Evolutionary conservation across 1,140 invertebrate species (phyloP).

Genomic region (Arctopsyche grandis): DNA sequence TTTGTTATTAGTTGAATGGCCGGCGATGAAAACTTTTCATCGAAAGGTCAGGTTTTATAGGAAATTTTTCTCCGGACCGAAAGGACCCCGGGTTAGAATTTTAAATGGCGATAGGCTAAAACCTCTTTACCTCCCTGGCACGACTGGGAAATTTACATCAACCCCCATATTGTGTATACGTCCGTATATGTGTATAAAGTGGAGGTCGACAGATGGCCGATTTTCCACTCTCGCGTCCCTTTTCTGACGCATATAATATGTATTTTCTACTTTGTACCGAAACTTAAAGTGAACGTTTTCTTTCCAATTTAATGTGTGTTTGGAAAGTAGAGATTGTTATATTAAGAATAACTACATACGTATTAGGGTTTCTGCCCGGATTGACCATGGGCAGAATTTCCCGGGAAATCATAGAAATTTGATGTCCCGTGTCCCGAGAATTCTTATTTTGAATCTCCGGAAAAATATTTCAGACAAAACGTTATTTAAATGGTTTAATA

Average conservation of each 20-base stretch:
- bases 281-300: background rate
- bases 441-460: no score
- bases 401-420: no score
- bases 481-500: no score
- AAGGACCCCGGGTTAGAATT: slow-evolving; percentile 2
- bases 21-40: slow-evolving; percentile 28
- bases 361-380: background rate
- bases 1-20: slow-evolving; percentile 18
- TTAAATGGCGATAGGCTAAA: slow-evolving; percentile 26
- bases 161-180: background rate
- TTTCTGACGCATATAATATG: slow-evolving; percentile 24
- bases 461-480: no score
- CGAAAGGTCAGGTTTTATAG: slow-evolving; percentile 31
- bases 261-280: slow-evolving; percentile 10
- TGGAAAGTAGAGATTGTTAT: no score
- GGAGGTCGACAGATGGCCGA: slow-evolving; percentile 27
- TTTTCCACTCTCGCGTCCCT: background rate
- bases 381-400: background rate
- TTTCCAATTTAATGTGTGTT: no score
- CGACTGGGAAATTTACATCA: slow-evolving; percentile 27
- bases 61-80: background rate
- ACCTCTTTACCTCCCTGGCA: slow-evolving; percentile 1
- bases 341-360: no score
- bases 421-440: no score
- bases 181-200: background rate